phyloP scores from a whole-genome alignment of 1,140 invertebrate genomes.

The Heterodera schachtii region DNA sequence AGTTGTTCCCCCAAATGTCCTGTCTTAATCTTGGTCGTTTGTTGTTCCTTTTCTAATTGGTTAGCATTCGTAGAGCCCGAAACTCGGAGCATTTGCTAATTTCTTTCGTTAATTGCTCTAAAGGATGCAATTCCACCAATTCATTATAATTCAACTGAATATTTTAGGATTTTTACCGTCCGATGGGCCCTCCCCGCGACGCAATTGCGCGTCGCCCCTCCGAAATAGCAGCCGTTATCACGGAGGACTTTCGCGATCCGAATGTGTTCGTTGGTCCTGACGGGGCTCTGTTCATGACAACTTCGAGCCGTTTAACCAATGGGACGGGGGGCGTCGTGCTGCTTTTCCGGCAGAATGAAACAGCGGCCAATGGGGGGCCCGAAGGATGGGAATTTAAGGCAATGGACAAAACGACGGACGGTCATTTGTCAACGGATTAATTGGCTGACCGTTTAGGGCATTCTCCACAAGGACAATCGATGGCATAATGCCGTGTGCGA shows the following conservation, averaged over 20 bases:
- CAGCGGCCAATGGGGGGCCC: background rate
- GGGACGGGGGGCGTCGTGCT: conserved; percentile 8
- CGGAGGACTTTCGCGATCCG: conserved; percentile 21
- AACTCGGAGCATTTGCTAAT: background rate
- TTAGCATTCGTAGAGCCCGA: no score
- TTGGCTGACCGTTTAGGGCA: background rate
- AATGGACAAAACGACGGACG: background rate
- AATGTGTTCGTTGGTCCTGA: conserved; percentile 24
- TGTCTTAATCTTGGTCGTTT: no score
- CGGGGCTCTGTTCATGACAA: conserved; percentile 13
- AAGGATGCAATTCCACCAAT: background rate
- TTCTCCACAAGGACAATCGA: conserved; percentile 8
- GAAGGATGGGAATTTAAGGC: conserved; percentile 7
- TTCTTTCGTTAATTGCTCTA: no score
- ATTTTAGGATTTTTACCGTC: conserved; percentile 1
- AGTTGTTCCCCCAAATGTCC: no score
- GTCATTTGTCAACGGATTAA: background rate
- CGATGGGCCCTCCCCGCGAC: conserved; percentile 7
- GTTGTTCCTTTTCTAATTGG: no score
- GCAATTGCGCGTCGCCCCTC: background rate
- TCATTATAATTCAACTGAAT: no score
- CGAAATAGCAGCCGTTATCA: background rate
- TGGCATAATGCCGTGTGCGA: conserved; percentile 17
- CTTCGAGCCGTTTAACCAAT: background rate
- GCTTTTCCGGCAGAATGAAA: background rate